Evolutionary conservation across 2,888 invertebrate species (phyloP), one percentile per base, ranked within the genome.

Genomic region (Cheilosia variabilis): DNA sequence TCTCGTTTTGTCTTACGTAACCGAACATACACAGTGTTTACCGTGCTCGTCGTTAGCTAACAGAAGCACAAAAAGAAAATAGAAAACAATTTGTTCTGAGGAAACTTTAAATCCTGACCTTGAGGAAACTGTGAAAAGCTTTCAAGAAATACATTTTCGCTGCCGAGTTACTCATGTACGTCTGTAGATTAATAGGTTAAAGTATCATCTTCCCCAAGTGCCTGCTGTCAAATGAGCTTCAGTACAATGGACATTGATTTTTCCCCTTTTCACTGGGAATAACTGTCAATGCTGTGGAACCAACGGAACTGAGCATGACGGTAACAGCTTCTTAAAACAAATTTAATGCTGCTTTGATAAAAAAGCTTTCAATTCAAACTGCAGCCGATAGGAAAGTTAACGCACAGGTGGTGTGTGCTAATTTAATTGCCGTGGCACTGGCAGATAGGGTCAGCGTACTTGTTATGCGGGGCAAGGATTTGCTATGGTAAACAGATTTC

Each of bases 71-170:
- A 50, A 41, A 47, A 34, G 9, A 45, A 31, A 45, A 53, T 73
- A 24, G 41, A 58, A 24, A 9, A 57, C 58, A 60, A 47, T 9
- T n/a, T 6, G 19, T 55, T n/a, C 5, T 13, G 22, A 60, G 55
- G 50, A 60, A 66, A 69, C 58, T 72, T 86, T 86, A 62, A 77
- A 62, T 77, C 24, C 66, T 81, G 86, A 86, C 86, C 86, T 81
- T 86, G 86, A 72, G 52, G 34, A 50, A 60, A 71, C 55, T 68
- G 6, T 71, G 15, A 43, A 81, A 81, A 86, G 81, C 76, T 81
- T 47, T 17, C 66, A 75, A 37, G 72, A 72, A 80, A 68, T 62
- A 55, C 57, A 72, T 68, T 68, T 71, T 71, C 80, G 80, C 66
- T 80, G 80, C 71, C 75, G 75, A 75, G 80, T 80, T 62, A 71